Evolutionary conservation across 2,888 invertebrate species (phyloP).

Genomic region (Drosophila stalkeri): DNA sequence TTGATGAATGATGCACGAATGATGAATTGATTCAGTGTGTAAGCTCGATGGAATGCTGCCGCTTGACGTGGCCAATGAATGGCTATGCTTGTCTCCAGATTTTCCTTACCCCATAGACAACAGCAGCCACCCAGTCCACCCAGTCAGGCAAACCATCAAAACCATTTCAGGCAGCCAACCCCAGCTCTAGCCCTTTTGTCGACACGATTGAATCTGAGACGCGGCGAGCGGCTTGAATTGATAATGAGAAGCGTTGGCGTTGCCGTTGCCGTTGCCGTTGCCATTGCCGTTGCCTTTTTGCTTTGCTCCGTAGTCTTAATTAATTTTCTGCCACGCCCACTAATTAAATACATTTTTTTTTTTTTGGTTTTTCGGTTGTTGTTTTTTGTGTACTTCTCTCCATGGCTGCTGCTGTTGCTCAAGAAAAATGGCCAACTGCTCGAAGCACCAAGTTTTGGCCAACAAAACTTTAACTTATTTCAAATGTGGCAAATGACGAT

Average conservation of each 20-base stretch:
- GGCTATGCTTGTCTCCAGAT: conserved; percentile 56
- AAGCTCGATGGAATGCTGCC: conserved; percentile 39
- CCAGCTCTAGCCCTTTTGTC: neutral
- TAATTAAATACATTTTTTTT: conserved; percentile 69
- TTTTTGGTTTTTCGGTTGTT: too few species aligned
- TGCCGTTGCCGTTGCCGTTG: conserved; percentile 9
- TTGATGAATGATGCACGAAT: conserved; percentile 76
- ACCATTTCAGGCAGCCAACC: too few species aligned
- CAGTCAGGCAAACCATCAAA: neutral
- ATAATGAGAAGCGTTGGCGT: conserved; percentile 60
- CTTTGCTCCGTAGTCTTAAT: conserved; percentile 62
- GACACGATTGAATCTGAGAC: conserved; percentile 23
- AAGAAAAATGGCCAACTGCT: conserved; percentile 49
- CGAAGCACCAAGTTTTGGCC: conserved; percentile 42
- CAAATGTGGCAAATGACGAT: conserved; percentile 71
- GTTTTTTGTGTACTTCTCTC: neutral
- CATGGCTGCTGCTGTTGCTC: neutral
- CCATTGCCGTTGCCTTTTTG: conserved; percentile 29
- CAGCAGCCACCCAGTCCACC: too few species aligned
- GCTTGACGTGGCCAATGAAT: conserved; percentile 61
- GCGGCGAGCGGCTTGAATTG: conserved; percentile 68
- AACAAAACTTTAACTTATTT: conserved; percentile 76
- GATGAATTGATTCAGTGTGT: conserved; percentile 65
- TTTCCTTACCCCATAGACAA: neutral
- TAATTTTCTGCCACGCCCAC: conserved; percentile 74